A percentile compares a stretch with the other conserved stretches of the same genome.
Conservation (phyloP, 2,888 invertebrate genomes). For the Balanococcus diminutus region DNA sequence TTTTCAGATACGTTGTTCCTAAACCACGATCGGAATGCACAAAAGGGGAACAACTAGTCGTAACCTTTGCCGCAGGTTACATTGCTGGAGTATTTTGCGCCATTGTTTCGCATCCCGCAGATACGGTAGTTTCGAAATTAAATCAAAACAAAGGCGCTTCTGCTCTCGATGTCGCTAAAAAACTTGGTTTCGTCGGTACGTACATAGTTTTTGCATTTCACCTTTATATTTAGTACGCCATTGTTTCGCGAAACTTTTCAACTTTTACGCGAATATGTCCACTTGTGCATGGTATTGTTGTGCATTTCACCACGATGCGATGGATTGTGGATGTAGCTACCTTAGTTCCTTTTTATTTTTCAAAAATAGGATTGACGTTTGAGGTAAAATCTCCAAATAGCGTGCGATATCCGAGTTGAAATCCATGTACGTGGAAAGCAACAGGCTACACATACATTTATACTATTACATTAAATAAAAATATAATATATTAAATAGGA, state of each 20-base stretch:
- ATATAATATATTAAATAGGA: not conserved
- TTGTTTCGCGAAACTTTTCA: slow-evolving; percentile 35
- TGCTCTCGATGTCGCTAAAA: slow-evolving; percentile 73
- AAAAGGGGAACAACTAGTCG: slow-evolving; percentile 91
- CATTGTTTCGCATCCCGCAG: slow-evolving; percentile 98
- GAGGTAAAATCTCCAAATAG: not conserved
- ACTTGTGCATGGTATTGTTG: slow-evolving; percentile 15
- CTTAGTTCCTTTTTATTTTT: not conserved
- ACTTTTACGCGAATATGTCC: slow-evolving; percentile 35
- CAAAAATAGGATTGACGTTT: not conserved
- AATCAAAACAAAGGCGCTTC: slow-evolving; percentile 87
- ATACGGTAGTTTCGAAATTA: slow-evolving; percentile 94
- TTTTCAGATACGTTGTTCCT: slow-evolving; percentile 79
- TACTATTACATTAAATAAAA: not conserved
- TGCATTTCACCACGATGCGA: not conserved
- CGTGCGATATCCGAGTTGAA: not conserved
- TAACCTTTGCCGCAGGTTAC: slow-evolving; percentile 91
- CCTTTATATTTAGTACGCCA: slow-evolving; percentile 25
- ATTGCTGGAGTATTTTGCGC: slow-evolving; percentile 99
- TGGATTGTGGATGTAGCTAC: not conserved
- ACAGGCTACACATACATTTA: too few species aligned
- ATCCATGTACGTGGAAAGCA: not conserved
- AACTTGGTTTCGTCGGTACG: slow-evolving; percentile 71
- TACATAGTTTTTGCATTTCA: slow-evolving; percentile 52
- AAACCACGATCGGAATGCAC: slow-evolving; percentile 90